Conservation (phyloP, 2,113 vertebrate species). For the Marcusenius ussheri region DNA sequence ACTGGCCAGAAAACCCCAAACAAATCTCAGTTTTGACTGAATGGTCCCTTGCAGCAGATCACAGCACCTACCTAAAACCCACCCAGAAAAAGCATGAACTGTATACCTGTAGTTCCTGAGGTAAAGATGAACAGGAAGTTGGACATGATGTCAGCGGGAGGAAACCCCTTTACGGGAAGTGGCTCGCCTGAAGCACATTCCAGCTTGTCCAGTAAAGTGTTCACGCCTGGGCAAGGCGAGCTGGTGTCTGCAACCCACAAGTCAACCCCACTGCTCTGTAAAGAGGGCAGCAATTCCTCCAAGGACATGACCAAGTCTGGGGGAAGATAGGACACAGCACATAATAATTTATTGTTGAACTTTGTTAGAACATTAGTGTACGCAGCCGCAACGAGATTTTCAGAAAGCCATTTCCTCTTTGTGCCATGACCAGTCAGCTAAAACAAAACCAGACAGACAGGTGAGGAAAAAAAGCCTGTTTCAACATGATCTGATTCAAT, state of each 20-base stretch:
- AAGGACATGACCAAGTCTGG: constrained; percentile 66
- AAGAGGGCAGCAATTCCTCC: constrained; percentile 61
- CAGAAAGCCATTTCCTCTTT: neutral
- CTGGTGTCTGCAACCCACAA: constrained; percentile 69
- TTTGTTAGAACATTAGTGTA: neutral
- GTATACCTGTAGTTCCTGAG: constrained; percentile 87
- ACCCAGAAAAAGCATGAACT: neutral
- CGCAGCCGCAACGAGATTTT: too few species aligned
- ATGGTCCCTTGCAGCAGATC: neutral
- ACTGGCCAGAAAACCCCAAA: neutral
- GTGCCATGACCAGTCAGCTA: neutral
- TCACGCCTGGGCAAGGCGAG: constrained; percentile 41
- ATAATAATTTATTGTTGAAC: neutral
- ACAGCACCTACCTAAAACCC: neutral
- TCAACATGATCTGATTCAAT: neutral
- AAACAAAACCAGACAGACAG: neutral
- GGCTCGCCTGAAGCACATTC: constrained; percentile 56
- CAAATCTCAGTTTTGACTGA: neutral
- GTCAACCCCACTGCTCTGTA: constrained; percentile 52
- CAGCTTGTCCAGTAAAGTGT: constrained; percentile 66
- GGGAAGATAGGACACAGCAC: constrained; percentile 22
- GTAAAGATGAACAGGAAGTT: constrained; percentile 82
- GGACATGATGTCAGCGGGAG: constrained; percentile 56
- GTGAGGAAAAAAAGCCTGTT: neutral
- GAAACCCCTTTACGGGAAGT: constrained; percentile 31